Evolutionary conservation across 2,888 invertebrate species (phyloP).

Genomic region (Agonopterix alstromeriana): DNA sequence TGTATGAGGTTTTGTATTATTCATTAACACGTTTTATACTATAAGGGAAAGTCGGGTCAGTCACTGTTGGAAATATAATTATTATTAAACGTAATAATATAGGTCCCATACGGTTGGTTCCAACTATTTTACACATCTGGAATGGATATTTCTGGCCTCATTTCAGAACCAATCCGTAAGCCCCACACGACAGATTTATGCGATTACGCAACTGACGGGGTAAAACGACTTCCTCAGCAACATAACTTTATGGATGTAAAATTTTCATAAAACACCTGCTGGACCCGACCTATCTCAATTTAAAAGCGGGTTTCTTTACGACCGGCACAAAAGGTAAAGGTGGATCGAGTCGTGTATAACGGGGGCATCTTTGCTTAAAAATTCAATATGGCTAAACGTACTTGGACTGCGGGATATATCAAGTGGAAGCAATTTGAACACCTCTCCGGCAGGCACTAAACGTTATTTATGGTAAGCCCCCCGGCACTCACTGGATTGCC

Average conservation of each 20-base stretch:
- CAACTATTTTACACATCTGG: too few species aligned
- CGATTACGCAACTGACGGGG: background rate
- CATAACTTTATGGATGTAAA: constrained; percentile 22
- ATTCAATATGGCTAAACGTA: constrained; percentile 66
- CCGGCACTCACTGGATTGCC: constrained; percentile 61
- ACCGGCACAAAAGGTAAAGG: constrained; percentile 25
- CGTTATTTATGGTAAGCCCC: constrained; percentile 70
- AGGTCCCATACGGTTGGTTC: too few species aligned
- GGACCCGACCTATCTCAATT: constrained; percentile 38
- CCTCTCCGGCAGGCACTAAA: constrained; percentile 65
- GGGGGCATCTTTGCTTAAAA: constrained; percentile 53
- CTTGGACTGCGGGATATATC: constrained; percentile 60
- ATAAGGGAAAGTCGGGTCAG: too few species aligned
- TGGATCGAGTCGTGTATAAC: constrained; percentile 3
- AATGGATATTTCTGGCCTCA: too few species aligned
- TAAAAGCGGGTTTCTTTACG: constrained; percentile 34
- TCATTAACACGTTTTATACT: too few species aligned
- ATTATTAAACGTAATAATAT: too few species aligned
- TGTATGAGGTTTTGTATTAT: too few species aligned
- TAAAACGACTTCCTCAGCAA: background rate
- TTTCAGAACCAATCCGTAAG: too few species aligned
- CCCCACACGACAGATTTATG: background rate
- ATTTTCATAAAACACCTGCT: constrained; percentile 37
- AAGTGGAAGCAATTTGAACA: constrained; percentile 72
- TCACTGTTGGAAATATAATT: too few species aligned